Evolutionary conservation across 92 coral and sea anemone genomes (phyloP).

Genomic region (Phymanthus crucifer): DNA sequence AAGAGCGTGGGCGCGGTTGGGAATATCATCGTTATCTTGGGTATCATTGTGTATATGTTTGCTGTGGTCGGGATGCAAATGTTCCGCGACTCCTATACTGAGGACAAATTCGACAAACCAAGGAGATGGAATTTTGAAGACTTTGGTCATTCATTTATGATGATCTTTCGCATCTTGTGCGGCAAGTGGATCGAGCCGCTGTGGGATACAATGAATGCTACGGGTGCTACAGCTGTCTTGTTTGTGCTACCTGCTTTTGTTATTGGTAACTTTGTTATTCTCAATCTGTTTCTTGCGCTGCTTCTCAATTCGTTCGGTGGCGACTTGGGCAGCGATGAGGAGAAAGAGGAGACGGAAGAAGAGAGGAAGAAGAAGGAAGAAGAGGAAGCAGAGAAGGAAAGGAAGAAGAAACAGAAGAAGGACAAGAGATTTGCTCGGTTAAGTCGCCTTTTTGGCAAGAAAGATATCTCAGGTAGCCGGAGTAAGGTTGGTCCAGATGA

Average conservation of each 20-base stretch:
- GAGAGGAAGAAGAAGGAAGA: slow-evolving; percentile 62
- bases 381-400: slow-evolving; percentile 52
- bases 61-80: slow-evolving; percentile 99
- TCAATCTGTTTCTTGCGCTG: slow-evolving; percentile 95
- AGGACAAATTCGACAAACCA: slow-evolving; percentile 34
- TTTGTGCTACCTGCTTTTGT: slow-evolving; percentile 90
- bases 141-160: slow-evolving; percentile 95
- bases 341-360: slow-evolving; percentile 77
- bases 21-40: slow-evolving; percentile 92
- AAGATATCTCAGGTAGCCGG: slow-evolving; percentile 72
- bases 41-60: slow-evolving; percentile 92
- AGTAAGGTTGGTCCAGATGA: slow-evolving; percentile 90
- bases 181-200: slow-evolving; percentile 99
- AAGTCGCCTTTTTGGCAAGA: slow-evolving; percentile 56
- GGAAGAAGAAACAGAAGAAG: slow-evolving; percentile 46
- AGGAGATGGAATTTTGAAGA: slow-evolving; percentile 91
- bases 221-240: slow-evolving; percentile 60
- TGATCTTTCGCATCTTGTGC: slow-evolving; percentile 94
- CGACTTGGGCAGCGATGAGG: slow-evolving; percentile 72
- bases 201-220: slow-evolving; percentile 90
- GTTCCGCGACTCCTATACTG: slow-evolving; percentile 49
- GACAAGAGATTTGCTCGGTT: slow-evolving; percentile 32
- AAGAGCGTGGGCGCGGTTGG: slow-evolving; percentile 98
- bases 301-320: slow-evolving; percentile 95
- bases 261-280: slow-evolving; percentile 92